Base-by-base conservation (phyloP, 2,888 invertebrate species). In the Nomada lathburiana region DNA sequence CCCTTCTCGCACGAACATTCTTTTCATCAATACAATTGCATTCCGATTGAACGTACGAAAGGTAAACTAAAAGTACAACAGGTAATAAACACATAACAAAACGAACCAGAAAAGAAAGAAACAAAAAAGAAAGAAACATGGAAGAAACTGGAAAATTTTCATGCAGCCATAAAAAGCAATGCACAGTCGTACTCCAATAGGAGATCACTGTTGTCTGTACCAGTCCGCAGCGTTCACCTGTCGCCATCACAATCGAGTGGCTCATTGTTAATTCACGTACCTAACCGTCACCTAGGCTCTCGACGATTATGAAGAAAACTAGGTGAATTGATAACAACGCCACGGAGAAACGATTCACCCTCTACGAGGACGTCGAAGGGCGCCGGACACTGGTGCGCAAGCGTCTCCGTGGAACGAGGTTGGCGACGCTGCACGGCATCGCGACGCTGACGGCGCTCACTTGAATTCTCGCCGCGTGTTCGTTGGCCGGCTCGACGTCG, bases 401-500 rank as follows among this genome's bases (percentile, higher is more conserved):
- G 87, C 88, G 88, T 80, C 76, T 59, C 60, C 59, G 65, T 36
- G 84, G 84, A 80, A 85, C 82, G 86, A 80, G 88, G 88, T 86
- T 88, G 88, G 73, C 86, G 88, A 84, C 83, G 88, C 74, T 86
- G 64, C 70, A 82, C 87, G 78, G 81, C 80, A 84, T 82, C 86
- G 87, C 86, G 89, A 88, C 89, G 90, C 83, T 83, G 78, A 83
- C 88, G 88, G 89, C 91, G 91, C 89, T 90, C 91, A 90, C 92
- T 92, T 92, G 89, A 91, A 92, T 92, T 87, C 89, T 86, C 91
- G 91, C 88, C 90, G 92, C 92, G 92, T 91, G 91, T 89, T 89
- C 87, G 91, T 90, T 87, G 89, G 81, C 86, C 84, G 86, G 87
- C 83, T 82, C 83, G 69, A 71, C 75, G 76, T 77, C 73, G 68